Base-by-base conservation (phyloP, 2,113 vertebrate genomes). In the Anhinga rufa region DNA sequence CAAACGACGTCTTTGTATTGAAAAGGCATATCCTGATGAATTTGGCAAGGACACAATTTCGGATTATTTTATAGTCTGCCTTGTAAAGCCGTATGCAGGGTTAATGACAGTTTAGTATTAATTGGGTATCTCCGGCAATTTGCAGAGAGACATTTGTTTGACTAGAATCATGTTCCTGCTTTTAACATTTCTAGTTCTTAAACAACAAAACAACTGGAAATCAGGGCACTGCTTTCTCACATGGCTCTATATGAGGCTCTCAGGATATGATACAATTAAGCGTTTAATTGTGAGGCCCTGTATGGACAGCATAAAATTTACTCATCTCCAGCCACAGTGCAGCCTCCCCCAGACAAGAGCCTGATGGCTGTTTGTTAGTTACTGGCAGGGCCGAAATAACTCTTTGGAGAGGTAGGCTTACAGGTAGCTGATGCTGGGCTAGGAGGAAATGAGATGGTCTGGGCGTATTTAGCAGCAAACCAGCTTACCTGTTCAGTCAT, bases 31-130 rank as follows among this genome's bases (percentile, higher is more conserved):
- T 88, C 88, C 77, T 44, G 55, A 92, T 91, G 66, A 91, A 84
- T 92, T 46, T 93, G 92, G 74, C 86, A 94, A 58, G 42, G 82
- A 71, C 49, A 29, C 18, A 29, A 19, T 85, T 92, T 77, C 84
- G 82, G 71, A 70, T 82, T 89, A 77, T 74, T 85, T 96, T 88
- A 58, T 38, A 90, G 58, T 79, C 68, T 91, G 78, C 51, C 86
- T 82, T 91, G 66, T 40, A 94, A 88, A 93, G 60, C 38, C 68
- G 54, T 60, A 55, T 0, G 0, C 13, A 52, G 71, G 71, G n/a
- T 89, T 92, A 95, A 94, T 86, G 81, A 91, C 91, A 88, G 29
- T 95, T 93, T 66, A 84, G 65, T 51, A 91, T 57, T 94, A 95
- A 90, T 74, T 82, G 46, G 38, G 25, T 52, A 69, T 89, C 77